Percentiles rank a stretch among this genome's conserved stretches.
phyloP scores from a whole-genome alignment of 2,888 invertebrate genomes.

The Polymixis flavicincta region DNA sequence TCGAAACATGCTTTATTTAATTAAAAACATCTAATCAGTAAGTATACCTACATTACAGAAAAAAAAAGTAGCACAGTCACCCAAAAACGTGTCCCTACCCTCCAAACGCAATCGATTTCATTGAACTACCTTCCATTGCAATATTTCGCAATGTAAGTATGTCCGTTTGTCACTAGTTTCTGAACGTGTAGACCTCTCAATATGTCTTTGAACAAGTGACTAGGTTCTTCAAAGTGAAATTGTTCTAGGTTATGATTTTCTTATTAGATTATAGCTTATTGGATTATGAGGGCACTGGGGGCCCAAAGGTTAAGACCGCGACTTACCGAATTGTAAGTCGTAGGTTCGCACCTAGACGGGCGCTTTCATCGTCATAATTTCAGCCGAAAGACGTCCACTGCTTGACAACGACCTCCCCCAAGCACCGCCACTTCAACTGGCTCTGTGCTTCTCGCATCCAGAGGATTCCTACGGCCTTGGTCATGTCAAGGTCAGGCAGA shows the following conservation, averaged over 20 bases:
- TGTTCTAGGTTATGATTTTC: neutral
- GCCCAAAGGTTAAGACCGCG: too few species aligned
- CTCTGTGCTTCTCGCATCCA: too few species aligned
- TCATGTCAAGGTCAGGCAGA: too few species aligned
- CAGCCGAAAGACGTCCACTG: too few species aligned
- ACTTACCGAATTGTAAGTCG: too few species aligned
- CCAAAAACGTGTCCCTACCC: constrained; percentile 32
- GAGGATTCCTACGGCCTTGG: too few species aligned
- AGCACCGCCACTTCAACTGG: too few species aligned
- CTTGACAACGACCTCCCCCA: too few species aligned
- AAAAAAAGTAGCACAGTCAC: neutral
- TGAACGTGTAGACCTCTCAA: constrained; percentile 25
- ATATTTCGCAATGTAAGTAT: constrained; percentile 46
- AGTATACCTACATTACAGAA: constrained; percentile 9
- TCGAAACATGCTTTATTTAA: neutral
- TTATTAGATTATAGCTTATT: neutral
- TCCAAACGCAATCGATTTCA: constrained; percentile 19
- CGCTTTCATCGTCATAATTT: too few species aligned
- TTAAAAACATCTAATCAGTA: neutral
- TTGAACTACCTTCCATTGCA: neutral
- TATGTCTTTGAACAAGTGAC: constrained; percentile 29
- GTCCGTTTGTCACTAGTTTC: neutral
- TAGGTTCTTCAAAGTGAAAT: neutral
- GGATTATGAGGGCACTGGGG: too few species aligned
- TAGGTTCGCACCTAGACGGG: too few species aligned